Evolutionary conservation across 2,888 invertebrate species (phyloP), one percentile per base, ranked within the genome.

Genomic region (Drosophila nigricruria): DNA sequence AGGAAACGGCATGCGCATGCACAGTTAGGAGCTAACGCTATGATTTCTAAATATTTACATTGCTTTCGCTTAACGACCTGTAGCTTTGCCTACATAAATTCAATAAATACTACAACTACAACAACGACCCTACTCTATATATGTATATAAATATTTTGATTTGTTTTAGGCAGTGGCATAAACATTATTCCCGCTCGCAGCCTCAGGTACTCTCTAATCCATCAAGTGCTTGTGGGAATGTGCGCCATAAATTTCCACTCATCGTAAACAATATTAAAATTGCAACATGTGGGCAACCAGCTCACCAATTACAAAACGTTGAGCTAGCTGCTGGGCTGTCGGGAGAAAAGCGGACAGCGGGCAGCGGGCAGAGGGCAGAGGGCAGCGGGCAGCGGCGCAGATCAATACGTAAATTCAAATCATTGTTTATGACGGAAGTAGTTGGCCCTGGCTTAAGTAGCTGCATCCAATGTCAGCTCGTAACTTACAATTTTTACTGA

Each of bases 191-290:
- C 53, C 34, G 25, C 25, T 40, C 78, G 47, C 73, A 62, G 16
- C 53, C 53, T 32, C 45, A 42, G 38, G 27, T 40, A 38, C 60
- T 73, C 60, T 77, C 71, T 63, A 85, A 84, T 89, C 88, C 86
- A 89, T 84, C 83, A 84, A 77, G 38, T 57, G 69, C 56, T 74
- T 89, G 79, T 85, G 88, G 81, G 82, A 63, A 73, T 76, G 82
- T 82, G 72, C 54, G 82, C 77, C 78, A 88, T 84, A 88, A 84
- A 84, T 88, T 89, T 79, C 49, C 71, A 67, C 64, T 65, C 68
- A 73, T 65, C 71, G 70, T 84, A 84, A 84, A 84, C 90, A 84
- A 82, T 77, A 88, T 85, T 70, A 53, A 88, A 88, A 82, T 79
- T 84, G 90, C 90, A 84, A 70, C 86, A 88, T 85, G 90, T 84